Evolutionary conservation across 2,797 vertebrate genomes (phyloP).

Genomic region (Sebastes dallii): DNA sequence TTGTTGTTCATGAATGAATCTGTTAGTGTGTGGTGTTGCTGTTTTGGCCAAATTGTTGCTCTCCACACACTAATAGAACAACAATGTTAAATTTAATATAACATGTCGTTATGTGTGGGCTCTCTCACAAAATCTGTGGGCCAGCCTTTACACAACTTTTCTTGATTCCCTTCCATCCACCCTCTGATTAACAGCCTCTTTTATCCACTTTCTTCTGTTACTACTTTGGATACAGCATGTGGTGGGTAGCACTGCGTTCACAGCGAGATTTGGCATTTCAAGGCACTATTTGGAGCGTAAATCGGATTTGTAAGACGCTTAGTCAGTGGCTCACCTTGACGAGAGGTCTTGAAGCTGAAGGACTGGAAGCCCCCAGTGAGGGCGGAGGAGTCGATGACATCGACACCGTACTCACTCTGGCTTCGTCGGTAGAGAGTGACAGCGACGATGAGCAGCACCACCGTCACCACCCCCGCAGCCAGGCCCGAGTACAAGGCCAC

Average conservation of each 20-base stretch:
- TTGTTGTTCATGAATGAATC: no score
- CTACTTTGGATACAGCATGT: neutral
- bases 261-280: neutral
- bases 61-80: no score
- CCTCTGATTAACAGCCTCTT: neutral
- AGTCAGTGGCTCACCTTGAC: slow-evolving; percentile 87
- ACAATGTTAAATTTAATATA: no score
- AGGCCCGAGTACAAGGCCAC: slow-evolving; percentile 94
- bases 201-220: no score
- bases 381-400: slow-evolving; percentile 96
- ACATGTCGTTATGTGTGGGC: no score
- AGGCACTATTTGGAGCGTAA: neutral
- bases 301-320: neutral
- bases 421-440: slow-evolving; percentile 93
- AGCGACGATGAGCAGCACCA: slow-evolving; percentile 90
- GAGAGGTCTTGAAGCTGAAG: slow-evolving; percentile 97
- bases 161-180: neutral
- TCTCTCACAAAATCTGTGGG: no score
- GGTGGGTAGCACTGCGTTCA: neutral
- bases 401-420: slow-evolving; percentile 97
- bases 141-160: neutral
- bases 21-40: no score
- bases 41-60: no score
- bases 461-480: slow-evolving; percentile 91
- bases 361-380: slow-evolving; percentile 97